These are phyloP conservation scores for Cenopis cana DNA, from an alignment of 2,888 invertebrate genomes.

Conservation along the genomic window DNA sequence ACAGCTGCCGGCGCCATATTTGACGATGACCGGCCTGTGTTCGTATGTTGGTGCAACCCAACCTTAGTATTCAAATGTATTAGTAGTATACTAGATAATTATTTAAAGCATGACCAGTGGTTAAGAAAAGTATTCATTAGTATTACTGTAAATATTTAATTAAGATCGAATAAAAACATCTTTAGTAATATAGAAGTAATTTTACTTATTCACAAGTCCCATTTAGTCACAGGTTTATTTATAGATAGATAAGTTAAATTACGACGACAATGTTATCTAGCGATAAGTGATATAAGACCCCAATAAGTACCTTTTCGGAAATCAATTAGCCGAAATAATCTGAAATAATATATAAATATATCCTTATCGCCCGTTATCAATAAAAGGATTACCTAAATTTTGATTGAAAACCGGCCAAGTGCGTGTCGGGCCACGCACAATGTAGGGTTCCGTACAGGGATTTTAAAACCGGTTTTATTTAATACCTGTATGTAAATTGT, in stretches of 20 bases:
- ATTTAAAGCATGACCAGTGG: conserved; percentile 36
- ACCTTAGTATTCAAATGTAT: conserved; percentile 37
- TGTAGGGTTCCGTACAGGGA: too few relatives aligned
- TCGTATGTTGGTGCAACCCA: too few relatives aligned
- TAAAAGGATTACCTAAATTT: neutral
- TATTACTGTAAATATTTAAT: conserved; percentile 38
- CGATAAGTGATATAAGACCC: neutral
- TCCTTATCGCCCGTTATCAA: neutral
- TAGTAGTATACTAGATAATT: conserved; percentile 30
- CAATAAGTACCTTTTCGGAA: neutral
- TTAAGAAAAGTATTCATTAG: conserved; percentile 32
- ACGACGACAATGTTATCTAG: neutral
- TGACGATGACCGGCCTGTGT: too few relatives aligned
- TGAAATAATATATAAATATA: neutral
- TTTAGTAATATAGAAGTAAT: neutral
- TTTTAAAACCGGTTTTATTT: too few relatives aligned
- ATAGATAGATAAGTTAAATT: neutral
- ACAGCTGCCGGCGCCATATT: too few relatives aligned
- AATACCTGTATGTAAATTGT: too few relatives aligned
- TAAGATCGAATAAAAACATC: conserved; percentile 13
- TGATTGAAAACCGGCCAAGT: neutral
- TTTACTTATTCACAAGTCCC: neutral
- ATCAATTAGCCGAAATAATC: neutral
- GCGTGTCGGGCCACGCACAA: too few relatives aligned
- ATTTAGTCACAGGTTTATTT: neutral